phyloP scores from a whole-genome alignment of 2,113 vertebrate genomes.

The Oryzias javanicus region DNA sequence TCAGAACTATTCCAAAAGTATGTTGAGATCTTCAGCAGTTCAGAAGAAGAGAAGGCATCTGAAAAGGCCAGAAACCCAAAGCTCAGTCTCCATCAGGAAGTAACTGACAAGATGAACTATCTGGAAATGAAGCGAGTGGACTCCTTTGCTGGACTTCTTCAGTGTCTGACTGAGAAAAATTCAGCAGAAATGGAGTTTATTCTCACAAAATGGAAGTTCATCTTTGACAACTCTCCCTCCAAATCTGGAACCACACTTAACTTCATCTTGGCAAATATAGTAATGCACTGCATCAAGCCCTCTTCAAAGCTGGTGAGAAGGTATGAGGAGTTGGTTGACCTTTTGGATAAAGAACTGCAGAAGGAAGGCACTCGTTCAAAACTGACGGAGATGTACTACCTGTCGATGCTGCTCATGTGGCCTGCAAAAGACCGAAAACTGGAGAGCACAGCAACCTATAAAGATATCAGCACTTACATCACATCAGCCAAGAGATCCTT shows the following conservation, averaged over 20 bases:
- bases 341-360: conserved; percentile 38
- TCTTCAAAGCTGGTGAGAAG: conserved; percentile 16
- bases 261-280: conserved; percentile 58
- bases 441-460: not conserved
- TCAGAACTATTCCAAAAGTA: conserved; percentile 39
- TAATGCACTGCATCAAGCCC: conserved; percentile 40
- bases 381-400: conserved; percentile 46
- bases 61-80: conserved; percentile 45
- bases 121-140: conserved; percentile 47
- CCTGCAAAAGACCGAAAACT: conserved; percentile 20
- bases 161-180: conserved; percentile 29
- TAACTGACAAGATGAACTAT: conserved; percentile 20
- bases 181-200: conserved; percentile 22
- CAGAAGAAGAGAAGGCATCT: conserved; percentile 24
- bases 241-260: conserved; percentile 17
- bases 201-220: conserved; percentile 27
- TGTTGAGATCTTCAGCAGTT: conserved; percentile 21
- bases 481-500: conserved; percentile 42
- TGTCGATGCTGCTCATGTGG: conserved; percentile 56
- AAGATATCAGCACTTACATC: conserved; percentile 31
- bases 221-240: conserved; percentile 6
- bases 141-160: conserved; percentile 50
- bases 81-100: conserved; percentile 26
- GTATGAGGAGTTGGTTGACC: conserved; percentile 39
- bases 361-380: conserved; percentile 36